Base-by-base conservation (phyloP, 2,888 invertebrate genomes). In the Megastigmus dorsalis region DNA sequence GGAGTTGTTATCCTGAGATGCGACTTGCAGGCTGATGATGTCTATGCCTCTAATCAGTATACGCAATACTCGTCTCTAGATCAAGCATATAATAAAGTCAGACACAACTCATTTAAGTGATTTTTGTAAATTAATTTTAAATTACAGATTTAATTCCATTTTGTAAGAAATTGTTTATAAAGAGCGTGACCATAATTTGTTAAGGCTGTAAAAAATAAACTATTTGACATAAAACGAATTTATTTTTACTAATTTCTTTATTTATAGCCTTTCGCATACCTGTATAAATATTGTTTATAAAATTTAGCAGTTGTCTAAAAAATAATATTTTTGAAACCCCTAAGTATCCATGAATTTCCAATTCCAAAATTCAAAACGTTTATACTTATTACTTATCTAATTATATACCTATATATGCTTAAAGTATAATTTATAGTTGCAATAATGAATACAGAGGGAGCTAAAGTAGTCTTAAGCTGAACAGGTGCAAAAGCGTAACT, bases 1-100 rank as follows among this genome's bases (percentile, higher is more conserved):
- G 96, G 96, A 86, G 95, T 95, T 78, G 95, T 95, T 62, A 95
- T 95, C 84, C 90, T 95, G 63, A 91, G 95, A 82, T 95, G 95
- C 10, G 94, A 95, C 86, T 93, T 94, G 23, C 94, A 95, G 85
- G 90, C 92, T 59, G 90, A 90, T 2, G 82, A 84, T 65, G 73
- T 80, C 55, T 84, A 80, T 54, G 65, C 80, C 15, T 80, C 83
- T 55, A 83, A 79, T 79, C 85, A 84, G 30, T 87, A 80, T 67
- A 74, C 84, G 45, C 88, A 86, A 52, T 92, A 89, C 82, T 88
- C 90, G 80, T 90, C 91, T 6, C 84, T 90, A 79, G 89, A 90
- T 83, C 90, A 90, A 84, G 88, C 90, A 30, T 91, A 62, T 89
- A 38, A 41, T 83, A 89, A 90, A 86, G 88, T 90, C 80, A 89